These are phyloP conservation scores for Trinorchestia longiramus DNA, from an alignment of 1,140 invertebrate genomes.

Conservation along the genomic window DNA sequence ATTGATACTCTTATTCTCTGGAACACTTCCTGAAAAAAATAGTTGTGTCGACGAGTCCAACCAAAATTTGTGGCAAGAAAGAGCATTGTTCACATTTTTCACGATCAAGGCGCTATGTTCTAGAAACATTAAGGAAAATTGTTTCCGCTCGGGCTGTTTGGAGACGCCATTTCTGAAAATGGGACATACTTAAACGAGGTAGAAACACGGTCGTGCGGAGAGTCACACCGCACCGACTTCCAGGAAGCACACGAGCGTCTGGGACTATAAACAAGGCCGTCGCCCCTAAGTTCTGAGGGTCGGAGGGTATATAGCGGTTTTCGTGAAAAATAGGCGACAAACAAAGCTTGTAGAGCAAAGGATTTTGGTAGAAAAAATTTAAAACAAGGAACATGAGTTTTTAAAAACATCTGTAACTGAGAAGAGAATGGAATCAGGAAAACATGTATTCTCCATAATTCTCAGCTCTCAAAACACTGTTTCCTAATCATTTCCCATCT, in stretches of 20 bases:
- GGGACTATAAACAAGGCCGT: no score
- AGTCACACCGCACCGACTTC: background rate
- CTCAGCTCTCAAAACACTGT: no score
- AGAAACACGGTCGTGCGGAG: background rate
- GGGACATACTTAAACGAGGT: background rate
- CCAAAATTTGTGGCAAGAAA: background rate
- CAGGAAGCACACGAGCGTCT: background rate
- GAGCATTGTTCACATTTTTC: background rate
- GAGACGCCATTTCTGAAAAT: background rate
- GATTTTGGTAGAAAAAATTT: no score
- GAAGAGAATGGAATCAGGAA: no score
- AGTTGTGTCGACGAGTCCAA: background rate
- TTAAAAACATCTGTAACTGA: no score
- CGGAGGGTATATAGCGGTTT: background rate
- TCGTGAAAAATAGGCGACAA: background rate
- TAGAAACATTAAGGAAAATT: background rate
- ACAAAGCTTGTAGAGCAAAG: no score
- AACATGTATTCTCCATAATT: no score
- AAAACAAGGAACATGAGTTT: no score
- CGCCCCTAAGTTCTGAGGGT: no score
- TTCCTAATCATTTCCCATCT: no score
- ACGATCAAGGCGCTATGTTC: background rate
- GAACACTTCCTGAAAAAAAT: background rate
- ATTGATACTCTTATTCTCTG: no score
- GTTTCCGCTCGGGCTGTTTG: background rate